Evolutionary conservation across 1,140 invertebrate species (phyloP).

Genomic region (Cotesia glomerata): DNA sequence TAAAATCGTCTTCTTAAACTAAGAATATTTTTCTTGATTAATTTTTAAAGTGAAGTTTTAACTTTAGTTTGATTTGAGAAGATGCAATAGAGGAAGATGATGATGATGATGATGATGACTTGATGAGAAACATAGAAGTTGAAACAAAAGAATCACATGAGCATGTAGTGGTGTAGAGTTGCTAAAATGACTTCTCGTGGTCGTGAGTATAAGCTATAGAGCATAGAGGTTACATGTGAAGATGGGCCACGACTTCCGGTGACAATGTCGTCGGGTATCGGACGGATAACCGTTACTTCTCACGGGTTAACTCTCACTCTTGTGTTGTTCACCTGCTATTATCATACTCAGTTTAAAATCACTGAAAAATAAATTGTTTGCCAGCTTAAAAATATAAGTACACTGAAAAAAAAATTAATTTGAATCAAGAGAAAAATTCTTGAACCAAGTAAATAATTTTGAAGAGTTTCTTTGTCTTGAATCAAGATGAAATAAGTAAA

Average conservation of each 20-base stretch:
- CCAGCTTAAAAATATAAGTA: too few relatives aligned
- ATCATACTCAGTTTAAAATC: too few relatives aligned
- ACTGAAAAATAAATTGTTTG: too few relatives aligned
- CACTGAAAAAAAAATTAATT: too few relatives aligned
- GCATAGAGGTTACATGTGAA: not conserved
- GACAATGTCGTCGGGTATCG: conserved; percentile 4
- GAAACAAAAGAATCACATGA: conserved; percentile 44
- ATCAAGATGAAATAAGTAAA: too few relatives aligned
- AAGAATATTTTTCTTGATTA: too few relatives aligned
- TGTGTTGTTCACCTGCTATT: conserved; percentile 4
- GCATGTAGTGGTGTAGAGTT: conserved; percentile 26
- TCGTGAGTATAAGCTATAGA: conserved; percentile 6
- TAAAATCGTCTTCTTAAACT: too few relatives aligned
- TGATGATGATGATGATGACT: conserved; percentile 19
- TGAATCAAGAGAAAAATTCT: too few relatives aligned
- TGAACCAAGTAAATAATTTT: too few relatives aligned
- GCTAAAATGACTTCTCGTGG: conserved; percentile 21
- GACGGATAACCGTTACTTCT: conserved; percentile 5
- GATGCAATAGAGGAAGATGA: not conserved
- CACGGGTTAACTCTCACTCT: not conserved
- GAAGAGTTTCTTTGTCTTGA: too few relatives aligned
- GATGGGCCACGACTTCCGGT: conserved; percentile 18
- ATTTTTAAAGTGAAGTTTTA: too few relatives aligned
- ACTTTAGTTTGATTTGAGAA: too few relatives aligned
- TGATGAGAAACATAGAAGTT: conserved; percentile 37